Evolutionary conservation across 2,113 vertebrate genomes (phyloP).

Genomic region (Hoplias malabaricus): DNA sequence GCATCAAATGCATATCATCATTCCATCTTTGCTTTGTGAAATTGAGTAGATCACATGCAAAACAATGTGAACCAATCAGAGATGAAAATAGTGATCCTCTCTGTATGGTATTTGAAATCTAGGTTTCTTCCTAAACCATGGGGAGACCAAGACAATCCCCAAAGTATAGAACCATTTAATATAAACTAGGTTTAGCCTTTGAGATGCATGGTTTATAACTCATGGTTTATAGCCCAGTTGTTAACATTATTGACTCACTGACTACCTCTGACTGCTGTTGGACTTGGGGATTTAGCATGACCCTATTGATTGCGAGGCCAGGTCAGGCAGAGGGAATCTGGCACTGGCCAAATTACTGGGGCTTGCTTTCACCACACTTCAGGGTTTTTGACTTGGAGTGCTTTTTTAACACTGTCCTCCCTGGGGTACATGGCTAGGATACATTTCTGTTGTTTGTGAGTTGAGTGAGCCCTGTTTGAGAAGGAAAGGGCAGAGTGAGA

Average conservation of each 20-base stretch:
- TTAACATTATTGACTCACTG: constrained; percentile 10
- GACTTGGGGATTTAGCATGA: background rate
- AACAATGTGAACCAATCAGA: constrained; percentile 72
- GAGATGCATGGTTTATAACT: constrained; percentile 37
- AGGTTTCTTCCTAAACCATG: background rate
- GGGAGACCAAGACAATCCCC: background rate
- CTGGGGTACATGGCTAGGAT: constrained; percentile 93
- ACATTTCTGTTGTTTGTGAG: constrained; percentile 91
- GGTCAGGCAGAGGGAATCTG: constrained; percentile 13
- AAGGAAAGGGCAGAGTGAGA: background rate
- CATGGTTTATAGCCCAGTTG: background rate
- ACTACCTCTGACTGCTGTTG: background rate
- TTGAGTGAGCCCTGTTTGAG: constrained; percentile 72
- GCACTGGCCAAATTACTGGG: constrained; percentile 18
- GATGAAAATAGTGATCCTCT: constrained; percentile 7
- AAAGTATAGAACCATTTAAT: constrained; percentile 9
- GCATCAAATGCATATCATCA: background rate
- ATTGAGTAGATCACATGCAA: constrained; percentile 66
- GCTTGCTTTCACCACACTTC: constrained; percentile 11
- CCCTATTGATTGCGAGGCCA: constrained; percentile 29
- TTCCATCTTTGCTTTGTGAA: constrained; percentile 13
- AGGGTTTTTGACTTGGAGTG: constrained; percentile 12
- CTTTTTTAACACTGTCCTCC: constrained; percentile 72
- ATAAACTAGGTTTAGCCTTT: constrained; percentile 18
- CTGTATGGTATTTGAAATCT: background rate